Conservation (phyloP, 2,888 invertebrate genomes). For the Cephus spinipes region DNA sequence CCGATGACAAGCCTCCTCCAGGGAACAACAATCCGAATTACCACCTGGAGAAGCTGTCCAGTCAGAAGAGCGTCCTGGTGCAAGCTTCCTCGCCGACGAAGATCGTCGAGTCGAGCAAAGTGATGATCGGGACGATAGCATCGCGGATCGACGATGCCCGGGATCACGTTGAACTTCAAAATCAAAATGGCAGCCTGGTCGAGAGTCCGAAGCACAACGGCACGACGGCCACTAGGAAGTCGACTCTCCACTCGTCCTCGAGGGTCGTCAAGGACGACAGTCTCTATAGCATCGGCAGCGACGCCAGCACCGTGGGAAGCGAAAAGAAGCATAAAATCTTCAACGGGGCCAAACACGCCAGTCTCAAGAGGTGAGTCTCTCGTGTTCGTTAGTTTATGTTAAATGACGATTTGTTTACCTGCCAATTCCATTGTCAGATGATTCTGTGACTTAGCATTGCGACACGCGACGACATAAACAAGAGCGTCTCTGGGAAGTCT, state of each 20-base stretch:
- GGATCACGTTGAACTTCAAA: neutral
- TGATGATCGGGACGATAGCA: conserved; percentile 45
- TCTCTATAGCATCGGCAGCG: conserved; percentile 77
- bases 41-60: neutral
- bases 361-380: conserved; percentile 75
- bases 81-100: conserved; percentile 33
- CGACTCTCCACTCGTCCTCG: conserved; percentile 50
- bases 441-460: neutral
- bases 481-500: neutral
- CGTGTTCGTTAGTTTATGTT: neutral
- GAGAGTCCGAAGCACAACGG: conserved; percentile 65
- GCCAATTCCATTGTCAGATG: neutral
- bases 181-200: conserved; percentile 32
- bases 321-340: conserved; percentile 77
- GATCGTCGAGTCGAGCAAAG: conserved; percentile 34
- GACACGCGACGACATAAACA: neutral
- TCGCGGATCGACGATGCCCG: conserved; percentile 37
- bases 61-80: neutral
- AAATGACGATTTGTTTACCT: neutral
- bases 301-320: conserved; percentile 73
- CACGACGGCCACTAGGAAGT: conserved; percentile 58
- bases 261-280: conserved; percentile 75
- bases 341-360: conserved; percentile 79
- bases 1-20: conserved; percentile 81
- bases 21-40: conserved; percentile 58